Evolutionary conservation across 2,113 vertebrate genomes (phyloP).

Genomic region (Spheniscus mendiculus): DNA sequence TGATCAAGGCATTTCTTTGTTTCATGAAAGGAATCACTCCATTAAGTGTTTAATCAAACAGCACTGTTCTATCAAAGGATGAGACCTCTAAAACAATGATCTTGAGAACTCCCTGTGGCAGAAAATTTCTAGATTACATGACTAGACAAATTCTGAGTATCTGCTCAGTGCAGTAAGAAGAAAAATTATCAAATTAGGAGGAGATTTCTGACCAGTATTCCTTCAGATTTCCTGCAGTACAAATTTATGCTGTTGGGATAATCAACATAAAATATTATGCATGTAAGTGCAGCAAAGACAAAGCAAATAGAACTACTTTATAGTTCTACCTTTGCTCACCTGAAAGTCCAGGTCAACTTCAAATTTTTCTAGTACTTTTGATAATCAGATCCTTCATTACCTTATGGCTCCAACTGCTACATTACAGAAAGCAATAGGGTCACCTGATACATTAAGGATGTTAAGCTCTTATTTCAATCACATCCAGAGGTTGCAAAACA

Average conservation of each 20-base stretch:
- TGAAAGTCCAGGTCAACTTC: background rate
- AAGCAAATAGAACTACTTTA: background rate
- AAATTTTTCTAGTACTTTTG: background rate
- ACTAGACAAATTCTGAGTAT: background rate
- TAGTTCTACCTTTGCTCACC: background rate
- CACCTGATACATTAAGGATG: background rate
- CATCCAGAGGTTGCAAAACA: background rate
- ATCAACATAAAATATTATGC: background rate
- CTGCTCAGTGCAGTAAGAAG: background rate
- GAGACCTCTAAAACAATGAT: background rate
- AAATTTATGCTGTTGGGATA: background rate
- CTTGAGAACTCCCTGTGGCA: background rate
- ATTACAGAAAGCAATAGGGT: background rate
- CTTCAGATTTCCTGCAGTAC: background rate
- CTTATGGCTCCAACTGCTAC: background rate
- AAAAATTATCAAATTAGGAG: background rate
- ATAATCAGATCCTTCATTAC: background rate
- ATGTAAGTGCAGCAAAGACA: background rate
- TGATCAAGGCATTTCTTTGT: background rate
- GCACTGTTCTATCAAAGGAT: background rate
- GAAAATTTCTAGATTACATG: background rate
- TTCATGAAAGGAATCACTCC: background rate
- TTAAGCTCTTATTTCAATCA: background rate
- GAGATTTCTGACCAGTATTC: background rate
- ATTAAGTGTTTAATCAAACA: slow-evolving; percentile 26